A percentile compares a stretch with the other conserved stretches of the same genome.
phyloP scores from a whole-genome alignment of 2,888 invertebrate genomes.

The Agrochola circellaris region DNA sequence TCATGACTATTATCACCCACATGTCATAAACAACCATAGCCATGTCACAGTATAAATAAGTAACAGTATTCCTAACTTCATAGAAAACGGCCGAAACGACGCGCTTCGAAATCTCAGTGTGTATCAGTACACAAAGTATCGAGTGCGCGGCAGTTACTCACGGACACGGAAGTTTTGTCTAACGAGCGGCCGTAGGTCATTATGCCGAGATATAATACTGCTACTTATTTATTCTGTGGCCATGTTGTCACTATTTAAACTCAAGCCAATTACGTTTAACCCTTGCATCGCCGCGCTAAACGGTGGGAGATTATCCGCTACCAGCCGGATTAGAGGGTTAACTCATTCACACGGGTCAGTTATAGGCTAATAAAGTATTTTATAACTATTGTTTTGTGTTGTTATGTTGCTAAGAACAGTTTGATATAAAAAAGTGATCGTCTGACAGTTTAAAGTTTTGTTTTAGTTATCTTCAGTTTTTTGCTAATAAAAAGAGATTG shows the following conservation, averaged over 20 bases:
- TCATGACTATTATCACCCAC: background rate
- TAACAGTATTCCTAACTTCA: no score
- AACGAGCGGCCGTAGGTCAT: no score
- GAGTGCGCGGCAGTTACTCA: no score
- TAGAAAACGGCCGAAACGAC: no score
- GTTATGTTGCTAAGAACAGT: background rate
- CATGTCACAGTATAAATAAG: slow-evolving; percentile 4
- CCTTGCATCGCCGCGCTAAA: slow-evolving; percentile 50
- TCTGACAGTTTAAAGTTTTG: background rate
- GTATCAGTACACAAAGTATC: no score
- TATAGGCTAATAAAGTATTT: slow-evolving; percentile 30
- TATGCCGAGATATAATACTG: no score
- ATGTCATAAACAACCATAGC: slow-evolving; percentile 22
- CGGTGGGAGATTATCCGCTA: slow-evolving; percentile 57
- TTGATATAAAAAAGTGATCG: background rate
- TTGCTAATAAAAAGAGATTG: background rate
- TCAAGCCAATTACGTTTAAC: slow-evolving; percentile 54
- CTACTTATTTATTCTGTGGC: no score
- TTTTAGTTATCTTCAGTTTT: background rate
- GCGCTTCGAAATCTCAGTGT: no score
- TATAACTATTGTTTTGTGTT: background rate
- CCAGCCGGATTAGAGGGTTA: slow-evolving; percentile 43
- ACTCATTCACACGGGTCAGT: slow-evolving; percentile 47
- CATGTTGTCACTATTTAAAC: slow-evolving; percentile 46
- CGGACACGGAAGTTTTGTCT: no score